Evolutionary conservation across 2,888 invertebrate species (phyloP), one percentile per base, ranked within the genome.

Genomic region (Petrolisthes cinctipes): DNA sequence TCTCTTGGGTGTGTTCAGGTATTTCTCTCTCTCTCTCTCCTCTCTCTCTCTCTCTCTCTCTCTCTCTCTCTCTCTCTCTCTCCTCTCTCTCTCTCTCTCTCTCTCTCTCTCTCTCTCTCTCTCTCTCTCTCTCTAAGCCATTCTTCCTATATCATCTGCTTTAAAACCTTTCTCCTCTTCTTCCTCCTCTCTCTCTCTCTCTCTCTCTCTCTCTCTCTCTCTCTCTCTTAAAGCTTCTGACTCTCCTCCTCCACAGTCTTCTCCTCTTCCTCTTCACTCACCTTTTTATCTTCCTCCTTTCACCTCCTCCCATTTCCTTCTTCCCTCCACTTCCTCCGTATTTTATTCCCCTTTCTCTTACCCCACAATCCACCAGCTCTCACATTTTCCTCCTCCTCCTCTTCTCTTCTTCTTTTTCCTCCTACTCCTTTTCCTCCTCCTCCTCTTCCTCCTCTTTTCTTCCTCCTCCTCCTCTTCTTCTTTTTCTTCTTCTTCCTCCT

Each of bases 201-300:
- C 80, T 78, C 14, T 51, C 80, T 56, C 80, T 80, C 80, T 80
- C 80, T 54, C 57, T 56, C 56, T 20, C 1, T 61, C 61, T 17
- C 61, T 61, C 17, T 17, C 61, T 11, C 14, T 14, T 14, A 61
- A 14, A 61, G 61, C 6, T 61, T 61, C 14, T 9, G 9, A 56
- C 56, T 57, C 17, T 56, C 57, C 14, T 61, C 51, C 57, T 4
- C 54, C 11, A 75, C 17, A n/a, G 6, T 17, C 7, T 56, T 11
- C 51, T 51, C 4, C 54, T 20, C 80, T 54, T 56, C 4, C 53
- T 4, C 53, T 1, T 54, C 79, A 54, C 7, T 54, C 79, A n/a
- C 20, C 79, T 1, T 80, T 4, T 23, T 23, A n/a, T 14, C 57
- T 37, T 6, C 11, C 57, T 37, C 23, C 17, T 61, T 23, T 14